Evolutionary conservation across 2,113 vertebrate genomes (phyloP).

Genomic region (Bettongia penicillata): DNA sequence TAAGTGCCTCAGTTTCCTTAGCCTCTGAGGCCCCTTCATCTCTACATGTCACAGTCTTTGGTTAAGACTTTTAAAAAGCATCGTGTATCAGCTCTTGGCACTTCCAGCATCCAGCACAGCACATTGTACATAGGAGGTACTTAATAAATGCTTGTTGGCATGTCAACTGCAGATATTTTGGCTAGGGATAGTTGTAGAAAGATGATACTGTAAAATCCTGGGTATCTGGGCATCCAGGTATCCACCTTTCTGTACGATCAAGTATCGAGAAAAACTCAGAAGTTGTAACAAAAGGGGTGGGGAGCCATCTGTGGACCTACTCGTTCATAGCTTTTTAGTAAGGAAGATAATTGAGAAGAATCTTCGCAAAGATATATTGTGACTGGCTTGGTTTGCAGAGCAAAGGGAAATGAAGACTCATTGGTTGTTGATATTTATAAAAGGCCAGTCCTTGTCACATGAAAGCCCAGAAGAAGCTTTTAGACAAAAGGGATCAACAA

Average conservation of each 20-base stretch:
- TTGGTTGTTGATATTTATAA: conserved; percentile 25
- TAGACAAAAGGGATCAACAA: conserved; percentile 5
- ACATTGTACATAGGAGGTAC: not conserved
- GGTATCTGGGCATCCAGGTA: conserved; percentile 17
- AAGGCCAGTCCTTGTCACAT: conserved; percentile 40
- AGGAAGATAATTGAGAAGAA: not conserved
- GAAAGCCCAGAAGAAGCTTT: conserved; percentile 48
- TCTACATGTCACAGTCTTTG: not conserved
- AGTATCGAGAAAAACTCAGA: not conserved
- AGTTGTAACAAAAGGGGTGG: not conserved
- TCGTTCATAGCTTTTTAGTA: not conserved
- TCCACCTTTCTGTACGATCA: conserved; percentile 32
- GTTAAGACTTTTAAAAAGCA: not conserved
- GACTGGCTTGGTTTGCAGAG: conserved; percentile 39
- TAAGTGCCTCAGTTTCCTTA: not conserved
- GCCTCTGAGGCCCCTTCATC: not conserved
- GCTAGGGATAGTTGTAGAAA: conserved; percentile 9
- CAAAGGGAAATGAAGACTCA: conserved; percentile 15
- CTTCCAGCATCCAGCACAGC: not conserved
- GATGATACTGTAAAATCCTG: not conserved
- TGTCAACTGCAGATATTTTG: not conserved
- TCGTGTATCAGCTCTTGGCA: not conserved
- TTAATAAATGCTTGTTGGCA: not conserved
- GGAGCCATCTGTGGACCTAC: not conserved
- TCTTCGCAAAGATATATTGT: not conserved